Conservation (phyloP, 64 coral and sea anemone genomes). For the Trachythela sp. region DNA sequence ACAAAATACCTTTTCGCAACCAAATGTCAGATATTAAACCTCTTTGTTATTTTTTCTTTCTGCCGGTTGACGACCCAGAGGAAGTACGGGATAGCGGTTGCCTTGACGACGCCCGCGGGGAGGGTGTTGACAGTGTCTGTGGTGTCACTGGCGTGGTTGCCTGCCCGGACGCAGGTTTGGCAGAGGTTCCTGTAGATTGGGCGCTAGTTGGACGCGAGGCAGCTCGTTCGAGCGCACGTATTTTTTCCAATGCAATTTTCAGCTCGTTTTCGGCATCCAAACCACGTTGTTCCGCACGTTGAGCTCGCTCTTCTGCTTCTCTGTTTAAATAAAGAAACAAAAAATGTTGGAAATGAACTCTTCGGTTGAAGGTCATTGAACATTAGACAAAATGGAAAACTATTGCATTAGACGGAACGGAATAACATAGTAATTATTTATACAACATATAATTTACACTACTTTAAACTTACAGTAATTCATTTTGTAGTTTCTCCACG, state of each 20-base stretch:
- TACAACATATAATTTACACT: neutral
- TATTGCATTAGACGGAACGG: too few species aligned
- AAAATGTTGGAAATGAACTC: too few species aligned
- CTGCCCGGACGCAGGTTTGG: neutral
- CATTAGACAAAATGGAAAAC: too few species aligned
- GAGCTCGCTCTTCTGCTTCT: conserved; percentile 88
- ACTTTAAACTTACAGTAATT: conserved; percentile 70
- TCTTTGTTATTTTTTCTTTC: neutral
- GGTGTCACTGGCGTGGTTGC: neutral
- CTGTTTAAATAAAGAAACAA: conserved; percentile 27
- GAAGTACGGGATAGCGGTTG: neutral
- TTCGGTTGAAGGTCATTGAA: too few species aligned
- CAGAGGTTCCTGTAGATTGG: neutral
- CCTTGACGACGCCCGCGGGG: neutral
- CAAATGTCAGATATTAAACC: neutral
- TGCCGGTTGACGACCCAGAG: neutral
- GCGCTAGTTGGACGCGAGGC: conserved; percentile 55
- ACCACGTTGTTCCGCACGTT: conserved; percentile 76
- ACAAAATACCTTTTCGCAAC: too few species aligned
- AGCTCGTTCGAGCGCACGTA: conserved; percentile 87
- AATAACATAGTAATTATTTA: too few species aligned
- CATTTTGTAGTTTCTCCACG: conserved; percentile 71
- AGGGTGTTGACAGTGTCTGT: neutral
- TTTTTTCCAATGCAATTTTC: conserved; percentile 84
- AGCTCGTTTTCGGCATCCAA: conserved; percentile 89